phyloP scores from a whole-genome alignment of 2,797 vertebrate species.

The Leontocebus nigricollis region DNA sequence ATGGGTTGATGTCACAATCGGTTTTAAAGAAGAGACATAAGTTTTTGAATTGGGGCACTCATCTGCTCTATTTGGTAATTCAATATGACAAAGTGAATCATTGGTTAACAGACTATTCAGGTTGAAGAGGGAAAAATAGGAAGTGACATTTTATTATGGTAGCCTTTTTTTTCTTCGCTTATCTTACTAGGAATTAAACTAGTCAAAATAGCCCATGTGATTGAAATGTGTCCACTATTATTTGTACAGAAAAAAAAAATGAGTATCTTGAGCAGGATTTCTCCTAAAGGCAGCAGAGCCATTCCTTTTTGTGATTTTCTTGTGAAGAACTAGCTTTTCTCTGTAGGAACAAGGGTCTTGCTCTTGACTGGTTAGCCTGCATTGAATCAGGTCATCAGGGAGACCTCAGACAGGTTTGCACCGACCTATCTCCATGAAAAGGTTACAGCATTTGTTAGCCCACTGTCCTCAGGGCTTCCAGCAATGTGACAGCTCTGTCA shows the following conservation, averaged over 20 bases:
- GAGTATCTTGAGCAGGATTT: neutral
- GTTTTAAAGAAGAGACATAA: constrained; percentile 61
- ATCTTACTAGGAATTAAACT: constrained; percentile 10
- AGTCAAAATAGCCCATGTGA: neutral
- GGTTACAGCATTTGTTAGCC: neutral
- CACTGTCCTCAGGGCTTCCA: neutral
- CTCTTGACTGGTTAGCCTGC: neutral
- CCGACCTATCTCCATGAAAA: neutral
- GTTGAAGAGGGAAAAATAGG: constrained; percentile 35
- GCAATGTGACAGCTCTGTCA: neutral
- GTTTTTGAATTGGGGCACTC: constrained; percentile 20
- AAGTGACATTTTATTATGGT: constrained; percentile 30
- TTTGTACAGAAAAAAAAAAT: neutral
- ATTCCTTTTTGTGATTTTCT: neutral
- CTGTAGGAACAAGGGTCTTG: neutral
- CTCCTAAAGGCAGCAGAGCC: neutral
- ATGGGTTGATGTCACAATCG: constrained; percentile 68
- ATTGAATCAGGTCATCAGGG: neutral
- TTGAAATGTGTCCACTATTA: neutral
- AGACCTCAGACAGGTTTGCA: neutral
- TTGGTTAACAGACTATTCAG: neutral
- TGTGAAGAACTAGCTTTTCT: neutral
- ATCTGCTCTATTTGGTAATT: neutral
- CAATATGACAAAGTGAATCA: neutral
- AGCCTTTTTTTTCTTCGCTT: constrained; percentile 36